Percentiles rank a stretch among this genome's conserved stretches.
Conservation (phyloP, 2,797 vertebrate species). For the Channa striata region DNA sequence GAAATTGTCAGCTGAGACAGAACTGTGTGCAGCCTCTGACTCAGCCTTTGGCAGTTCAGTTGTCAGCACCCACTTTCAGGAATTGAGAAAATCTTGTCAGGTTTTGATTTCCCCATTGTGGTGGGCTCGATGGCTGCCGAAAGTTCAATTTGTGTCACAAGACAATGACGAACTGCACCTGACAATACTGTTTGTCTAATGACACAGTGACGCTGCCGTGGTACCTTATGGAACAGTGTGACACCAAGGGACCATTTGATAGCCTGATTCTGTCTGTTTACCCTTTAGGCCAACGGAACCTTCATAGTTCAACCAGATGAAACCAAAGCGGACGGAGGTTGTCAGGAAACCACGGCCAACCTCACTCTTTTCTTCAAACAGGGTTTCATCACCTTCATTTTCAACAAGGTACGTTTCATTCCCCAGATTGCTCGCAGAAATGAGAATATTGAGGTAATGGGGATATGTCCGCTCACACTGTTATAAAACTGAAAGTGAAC, state of each 20-base stretch:
- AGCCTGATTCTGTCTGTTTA: constrained; percentile 1
- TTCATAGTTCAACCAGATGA: constrained; percentile 70
- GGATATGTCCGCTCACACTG: not conserved
- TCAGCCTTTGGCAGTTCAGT: not conserved
- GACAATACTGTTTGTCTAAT: not conserved
- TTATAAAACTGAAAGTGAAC: not conserved
- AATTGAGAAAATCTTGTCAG: constrained; percentile 17
- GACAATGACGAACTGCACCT: constrained; percentile 3
- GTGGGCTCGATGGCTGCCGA: not conserved
- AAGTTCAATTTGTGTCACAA: constrained; percentile 30
- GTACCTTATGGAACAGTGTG: too few species aligned
- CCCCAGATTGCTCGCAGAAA: not conserved
- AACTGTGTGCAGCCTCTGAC: constrained; percentile 15
- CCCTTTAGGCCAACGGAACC: constrained; percentile 53
- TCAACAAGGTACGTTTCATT: constrained; percentile 71
- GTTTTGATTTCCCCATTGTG: constrained; percentile 48
- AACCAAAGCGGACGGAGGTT: not conserved
- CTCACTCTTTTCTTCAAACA: constrained; percentile 58
- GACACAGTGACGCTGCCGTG: not conserved
- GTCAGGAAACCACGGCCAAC: constrained; percentile 3
- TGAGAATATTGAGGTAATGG: not conserved
- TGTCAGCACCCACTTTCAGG: constrained; percentile 38
- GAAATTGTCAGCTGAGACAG: not conserved
- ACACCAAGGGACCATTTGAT: not conserved
- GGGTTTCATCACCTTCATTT: constrained; percentile 70